Conservation (phyloP, 2,113 vertebrate species). For the Callopanchax toddi region DNA sequence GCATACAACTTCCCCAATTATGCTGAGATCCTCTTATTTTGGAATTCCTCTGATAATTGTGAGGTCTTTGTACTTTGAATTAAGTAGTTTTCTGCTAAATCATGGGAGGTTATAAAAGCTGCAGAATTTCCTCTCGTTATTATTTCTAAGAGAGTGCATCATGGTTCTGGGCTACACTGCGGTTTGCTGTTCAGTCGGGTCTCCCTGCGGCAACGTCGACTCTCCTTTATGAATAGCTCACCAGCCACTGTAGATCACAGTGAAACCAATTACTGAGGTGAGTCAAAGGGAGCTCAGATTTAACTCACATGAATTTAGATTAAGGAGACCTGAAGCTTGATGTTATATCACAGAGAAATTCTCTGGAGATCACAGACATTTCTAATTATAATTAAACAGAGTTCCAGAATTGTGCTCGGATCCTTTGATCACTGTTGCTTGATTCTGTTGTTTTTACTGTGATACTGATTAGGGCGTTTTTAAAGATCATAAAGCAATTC, state of each 20-base stretch:
- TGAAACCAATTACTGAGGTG: slow-evolving; percentile 70
- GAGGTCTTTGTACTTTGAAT: slow-evolving; percentile 22
- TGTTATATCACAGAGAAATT: slow-evolving; percentile 25
- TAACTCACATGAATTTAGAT: slow-evolving; percentile 43
- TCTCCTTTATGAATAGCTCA: slow-evolving; percentile 68
- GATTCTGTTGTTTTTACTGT: slow-evolving; percentile 20
- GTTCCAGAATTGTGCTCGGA: slow-evolving; percentile 9
- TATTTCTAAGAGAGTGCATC: slow-evolving; percentile 48
- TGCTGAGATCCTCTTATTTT: slow-evolving; percentile 28
- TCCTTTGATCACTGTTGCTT: slow-evolving; percentile 30
- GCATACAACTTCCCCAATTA: slow-evolving; percentile 6
- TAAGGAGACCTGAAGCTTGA: slow-evolving; percentile 28
- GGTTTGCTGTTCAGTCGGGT: slow-evolving; percentile 40
- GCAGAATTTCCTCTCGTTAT: slow-evolving; percentile 25
- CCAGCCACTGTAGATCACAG: slow-evolving; percentile 64
- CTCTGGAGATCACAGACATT: slow-evolving; percentile 31
- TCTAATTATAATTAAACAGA: slow-evolving; percentile 38
- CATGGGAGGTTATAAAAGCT: slow-evolving; percentile 33
- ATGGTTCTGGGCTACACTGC: slow-evolving; percentile 23
- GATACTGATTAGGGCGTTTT: slow-evolving; percentile 8
- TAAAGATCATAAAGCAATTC: slow-evolving; percentile 22
- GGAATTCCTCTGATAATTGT: slow-evolving; percentile 28
- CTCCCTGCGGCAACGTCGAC: slow-evolving; percentile 44
- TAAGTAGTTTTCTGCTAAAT: slow-evolving; percentile 38
- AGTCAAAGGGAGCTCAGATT: slow-evolving; percentile 59